Conservation (phyloP, 2,113 vertebrate species). For the Dunckerocampus dactyliophorus region DNA sequence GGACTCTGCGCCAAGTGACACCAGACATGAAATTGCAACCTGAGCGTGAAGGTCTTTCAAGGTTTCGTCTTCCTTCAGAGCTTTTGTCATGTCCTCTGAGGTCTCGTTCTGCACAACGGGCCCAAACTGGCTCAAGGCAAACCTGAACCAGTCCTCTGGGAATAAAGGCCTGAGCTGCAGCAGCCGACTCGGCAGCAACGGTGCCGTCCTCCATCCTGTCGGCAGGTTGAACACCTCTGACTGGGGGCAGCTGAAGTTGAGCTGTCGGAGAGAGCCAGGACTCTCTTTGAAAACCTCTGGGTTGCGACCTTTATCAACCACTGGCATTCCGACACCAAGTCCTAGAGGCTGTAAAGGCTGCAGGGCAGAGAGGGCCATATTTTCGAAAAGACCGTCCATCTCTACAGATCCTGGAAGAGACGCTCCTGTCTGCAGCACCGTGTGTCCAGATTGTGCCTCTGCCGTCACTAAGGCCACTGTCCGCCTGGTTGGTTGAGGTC, state of each 20-base stretch:
- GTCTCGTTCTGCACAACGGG: conserved; percentile 76
- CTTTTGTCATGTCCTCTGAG: conserved; percentile 76
- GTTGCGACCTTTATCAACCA: conserved; percentile 69
- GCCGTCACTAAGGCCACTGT: conserved; percentile 75
- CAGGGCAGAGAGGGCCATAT: conserved; percentile 72
- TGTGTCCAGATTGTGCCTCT: conserved; percentile 52
- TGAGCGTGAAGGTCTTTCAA: conserved; percentile 82
- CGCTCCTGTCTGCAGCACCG: conserved; percentile 57
- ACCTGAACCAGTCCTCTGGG: conserved; percentile 92
- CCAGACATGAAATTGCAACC: conserved; percentile 83
- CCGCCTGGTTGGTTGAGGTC: conserved; percentile 74
- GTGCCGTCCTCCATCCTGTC: conserved; percentile 80
- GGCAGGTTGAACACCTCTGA: conserved; percentile 83
- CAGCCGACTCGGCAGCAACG: conserved; percentile 74
- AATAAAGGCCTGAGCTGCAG: conserved; percentile 81
- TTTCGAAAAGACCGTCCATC: conserved; percentile 70
- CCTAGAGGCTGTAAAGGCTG: conserved; percentile 74
- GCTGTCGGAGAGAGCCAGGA: conserved; percentile 46
- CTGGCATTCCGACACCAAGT: conserved; percentile 71
- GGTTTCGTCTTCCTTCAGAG: conserved; percentile 79
- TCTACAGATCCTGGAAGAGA: conserved; percentile 91
- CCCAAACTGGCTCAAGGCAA: conserved; percentile 79
- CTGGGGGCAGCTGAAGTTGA: conserved; percentile 82
- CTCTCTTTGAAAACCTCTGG: conserved; percentile 72
- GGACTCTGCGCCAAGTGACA: conserved; percentile 83